Evolutionary conservation across 2,113 vertebrate genomes (phyloP).

Genomic region (Platichthys stellatus): DNA sequence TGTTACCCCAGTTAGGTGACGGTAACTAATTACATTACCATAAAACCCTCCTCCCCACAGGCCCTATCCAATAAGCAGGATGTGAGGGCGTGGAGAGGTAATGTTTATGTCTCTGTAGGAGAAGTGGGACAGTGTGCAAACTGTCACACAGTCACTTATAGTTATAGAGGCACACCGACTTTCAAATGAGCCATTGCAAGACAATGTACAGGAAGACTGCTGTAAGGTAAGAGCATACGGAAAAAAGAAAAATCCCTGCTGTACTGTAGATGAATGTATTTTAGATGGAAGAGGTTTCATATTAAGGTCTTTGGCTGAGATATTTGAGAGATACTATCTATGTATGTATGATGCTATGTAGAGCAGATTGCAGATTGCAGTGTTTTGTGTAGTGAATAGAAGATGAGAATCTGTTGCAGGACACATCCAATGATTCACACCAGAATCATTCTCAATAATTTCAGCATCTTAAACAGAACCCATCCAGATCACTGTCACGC

Average conservation of each 20-base stretch:
- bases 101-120: conserved; percentile 68
- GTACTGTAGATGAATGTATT: not conserved
- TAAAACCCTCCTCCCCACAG: conserved; percentile 41
- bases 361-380: not conserved
- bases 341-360: not conserved
- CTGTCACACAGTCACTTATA: conserved; percentile 31
- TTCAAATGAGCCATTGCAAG: conserved; percentile 64
- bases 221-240: conserved; percentile 60
- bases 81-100: conserved; percentile 52
- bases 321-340: too few relatives aligned
- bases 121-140: conserved; percentile 72
- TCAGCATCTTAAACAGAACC: not conserved
- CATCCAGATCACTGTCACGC: not conserved
- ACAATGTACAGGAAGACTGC: conserved; percentile 48
- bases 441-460: too few relatives aligned
- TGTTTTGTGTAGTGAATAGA: not conserved
- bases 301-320: too few relatives aligned
- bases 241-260: not conserved
- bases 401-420: not conserved
- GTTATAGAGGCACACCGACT: conserved; percentile 14
- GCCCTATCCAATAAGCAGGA: conserved; percentile 59
- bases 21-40: not conserved
- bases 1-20: not conserved
- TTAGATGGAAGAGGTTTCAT: not conserved
- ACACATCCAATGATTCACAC: too few relatives aligned